Evolutionary conservation across 2,888 invertebrate genomes (phyloP).

Genomic region (Tachystola acroxantha): DNA sequence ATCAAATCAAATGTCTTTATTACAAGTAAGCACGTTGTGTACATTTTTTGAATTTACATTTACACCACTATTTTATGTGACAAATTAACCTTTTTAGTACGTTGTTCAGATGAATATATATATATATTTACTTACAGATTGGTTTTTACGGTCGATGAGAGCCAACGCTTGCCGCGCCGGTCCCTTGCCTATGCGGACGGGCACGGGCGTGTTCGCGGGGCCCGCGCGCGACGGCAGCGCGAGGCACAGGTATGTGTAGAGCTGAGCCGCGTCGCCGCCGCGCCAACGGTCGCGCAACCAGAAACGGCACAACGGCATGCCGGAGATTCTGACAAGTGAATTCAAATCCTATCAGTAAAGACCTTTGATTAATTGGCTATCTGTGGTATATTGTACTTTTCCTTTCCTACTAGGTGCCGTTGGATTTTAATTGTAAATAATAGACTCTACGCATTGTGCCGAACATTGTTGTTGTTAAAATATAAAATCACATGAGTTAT

Average conservation of each 20-base stretch:
- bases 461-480: too few species aligned
- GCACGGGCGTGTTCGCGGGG: slow-evolving; percentile 18
- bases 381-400: not conserved
- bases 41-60: too few species aligned
- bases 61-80: too few species aligned
- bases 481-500: too few species aligned
- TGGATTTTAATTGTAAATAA: too few species aligned
- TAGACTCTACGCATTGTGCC: too few species aligned
- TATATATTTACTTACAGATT: slow-evolving; percentile 38
- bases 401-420: too few species aligned
- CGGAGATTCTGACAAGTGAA: slow-evolving; percentile 29
- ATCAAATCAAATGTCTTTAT: too few species aligned
- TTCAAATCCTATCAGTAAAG: too few species aligned
- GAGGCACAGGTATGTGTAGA: slow-evolving; percentile 40
- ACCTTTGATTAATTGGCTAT: not conserved
- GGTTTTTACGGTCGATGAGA: slow-evolving; percentile 17
- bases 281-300: slow-evolving; percentile 51
- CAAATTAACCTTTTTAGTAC: too few species aligned
- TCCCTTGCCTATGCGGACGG: slow-evolving; percentile 33
- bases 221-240: slow-evolving; percentile 19
- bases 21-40: too few species aligned
- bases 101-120: too few species aligned
- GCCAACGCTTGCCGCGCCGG: slow-evolving; percentile 40
- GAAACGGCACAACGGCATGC: slow-evolving; percentile 43
- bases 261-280: slow-evolving; percentile 33